Evolutionary conservation across 2,888 invertebrate genomes (phyloP).

Genomic region (Hirtodrosophila alboralis): DNA sequence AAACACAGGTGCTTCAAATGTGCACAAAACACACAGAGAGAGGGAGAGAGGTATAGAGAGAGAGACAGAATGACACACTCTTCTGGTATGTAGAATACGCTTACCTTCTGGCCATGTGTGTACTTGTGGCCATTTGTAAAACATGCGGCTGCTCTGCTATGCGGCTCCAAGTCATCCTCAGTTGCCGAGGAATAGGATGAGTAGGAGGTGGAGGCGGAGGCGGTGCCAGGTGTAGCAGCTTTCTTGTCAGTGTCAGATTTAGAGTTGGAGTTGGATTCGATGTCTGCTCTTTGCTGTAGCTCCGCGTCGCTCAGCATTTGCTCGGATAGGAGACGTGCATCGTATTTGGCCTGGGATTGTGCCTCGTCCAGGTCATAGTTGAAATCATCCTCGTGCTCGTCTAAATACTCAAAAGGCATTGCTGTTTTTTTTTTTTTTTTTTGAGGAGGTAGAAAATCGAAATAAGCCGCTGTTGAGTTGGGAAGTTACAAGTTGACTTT

Average conservation of each 20-base stretch:
- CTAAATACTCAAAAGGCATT: slow-evolving; percentile 82
- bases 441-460: slow-evolving; percentile 17
- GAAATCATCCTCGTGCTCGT: slow-evolving; percentile 81
- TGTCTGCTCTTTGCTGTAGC: slow-evolving; percentile 52
- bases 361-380: slow-evolving; percentile 84
- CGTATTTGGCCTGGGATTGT: slow-evolving; percentile 84
- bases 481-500: no score
- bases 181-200: slow-evolving; percentile 24
- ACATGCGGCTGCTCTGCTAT: slow-evolving; percentile 82
- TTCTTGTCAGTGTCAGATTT: slow-evolving; percentile 12
- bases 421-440: slow-evolving; percentile 25
- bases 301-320: slow-evolving; percentile 80
- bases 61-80: slow-evolving; percentile 5
- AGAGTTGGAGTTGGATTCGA: slow-evolving; percentile 24
- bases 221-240: slow-evolving; percentile 18
- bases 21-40: slow-evolving; percentile 15
- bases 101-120: slow-evolving; percentile 84
- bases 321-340: slow-evolving; percentile 82
- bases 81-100: slow-evolving; percentile 13
- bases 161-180: slow-evolving; percentile 76
- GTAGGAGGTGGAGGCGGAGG: no score
- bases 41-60: no score
- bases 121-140: slow-evolving; percentile 82
- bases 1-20: slow-evolving; percentile 45
- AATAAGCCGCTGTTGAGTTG: slow-evolving; percentile 61